Conservation (phyloP, 2,113 vertebrate species). For the Rattus rattus region DNA sequence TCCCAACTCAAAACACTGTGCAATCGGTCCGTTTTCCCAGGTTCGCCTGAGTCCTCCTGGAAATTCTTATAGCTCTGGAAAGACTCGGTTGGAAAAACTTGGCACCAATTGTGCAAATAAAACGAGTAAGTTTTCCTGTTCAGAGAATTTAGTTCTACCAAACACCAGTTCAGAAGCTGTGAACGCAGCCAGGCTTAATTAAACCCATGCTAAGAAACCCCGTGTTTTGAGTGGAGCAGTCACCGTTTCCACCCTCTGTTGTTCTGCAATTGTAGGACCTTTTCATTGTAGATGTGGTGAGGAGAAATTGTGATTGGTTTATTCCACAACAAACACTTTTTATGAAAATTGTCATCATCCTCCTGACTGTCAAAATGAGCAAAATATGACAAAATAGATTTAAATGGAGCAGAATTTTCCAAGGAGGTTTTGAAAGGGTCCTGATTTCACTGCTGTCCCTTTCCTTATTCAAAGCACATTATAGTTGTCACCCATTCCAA, state of each 20-base stretch:
- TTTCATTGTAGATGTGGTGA: constrained; percentile 16
- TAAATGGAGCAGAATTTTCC: constrained; percentile 61
- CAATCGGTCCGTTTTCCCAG: constrained; percentile 33
- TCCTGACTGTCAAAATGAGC: constrained; percentile 50
- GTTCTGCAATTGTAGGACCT: constrained; percentile 67
- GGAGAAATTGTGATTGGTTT: constrained; percentile 60
- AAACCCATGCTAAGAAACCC: constrained; percentile 69
- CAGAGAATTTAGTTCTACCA: constrained; percentile 71
- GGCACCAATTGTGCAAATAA: constrained; percentile 73
- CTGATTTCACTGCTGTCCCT: constrained; percentile 57
- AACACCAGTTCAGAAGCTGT: constrained; percentile 67
- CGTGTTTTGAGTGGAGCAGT: constrained; percentile 30
- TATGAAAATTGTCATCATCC: constrained; percentile 70
- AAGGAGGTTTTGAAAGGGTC: constrained; percentile 56
- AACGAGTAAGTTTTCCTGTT: constrained; percentile 76
- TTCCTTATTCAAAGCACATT: constrained; percentile 58
- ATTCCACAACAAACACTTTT: constrained; percentile 76
- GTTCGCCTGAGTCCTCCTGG: constrained; percentile 62
- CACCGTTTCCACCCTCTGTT: constrained; percentile 59
- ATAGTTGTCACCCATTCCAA: constrained; percentile 50
- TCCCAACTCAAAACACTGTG: neutral
- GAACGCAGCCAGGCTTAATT: constrained; percentile 72
- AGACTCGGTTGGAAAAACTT: constrained; percentile 69
- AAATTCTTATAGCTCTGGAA: constrained; percentile 73
- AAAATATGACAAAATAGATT: constrained; percentile 61